These are phyloP conservation scores for Eospalax fontanierii DNA, from an alignment of 2,797 vertebrate genomes.

Conservation along the genomic window DNA sequence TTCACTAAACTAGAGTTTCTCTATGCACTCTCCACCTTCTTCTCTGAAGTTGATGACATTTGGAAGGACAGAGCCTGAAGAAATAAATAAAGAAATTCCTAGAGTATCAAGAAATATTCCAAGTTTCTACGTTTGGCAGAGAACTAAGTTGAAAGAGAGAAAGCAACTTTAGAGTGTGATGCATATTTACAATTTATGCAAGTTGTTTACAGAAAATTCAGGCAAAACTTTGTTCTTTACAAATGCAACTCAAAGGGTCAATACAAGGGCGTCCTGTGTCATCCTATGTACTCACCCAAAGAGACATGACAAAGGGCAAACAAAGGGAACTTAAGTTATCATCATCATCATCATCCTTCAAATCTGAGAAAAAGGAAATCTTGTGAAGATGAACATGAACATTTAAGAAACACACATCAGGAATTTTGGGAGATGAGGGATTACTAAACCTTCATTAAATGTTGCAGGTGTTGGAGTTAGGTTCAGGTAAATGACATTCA, in stretches of 20 bases:
- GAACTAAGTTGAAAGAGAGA: neutral
- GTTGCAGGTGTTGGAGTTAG: neutral
- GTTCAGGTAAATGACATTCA: neutral
- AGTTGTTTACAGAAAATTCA: neutral
- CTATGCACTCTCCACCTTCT: neutral
- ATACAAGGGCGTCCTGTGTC: neutral
- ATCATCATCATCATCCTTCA: neutral
- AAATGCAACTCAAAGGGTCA: neutral
- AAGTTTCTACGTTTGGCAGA: neutral
- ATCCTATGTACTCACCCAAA: neutral
- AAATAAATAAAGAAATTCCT: neutral
- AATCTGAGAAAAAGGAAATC: neutral
- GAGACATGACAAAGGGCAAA: neutral
- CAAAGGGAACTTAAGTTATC: neutral
- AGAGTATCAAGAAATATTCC: neutral
- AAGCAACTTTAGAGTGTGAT: neutral
- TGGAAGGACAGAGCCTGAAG: neutral
- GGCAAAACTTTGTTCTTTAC: neutral
- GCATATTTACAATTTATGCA: neutral
- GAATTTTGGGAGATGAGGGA: neutral
- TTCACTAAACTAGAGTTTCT: conserved; percentile 15
- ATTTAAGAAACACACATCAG: neutral
- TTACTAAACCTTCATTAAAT: neutral
- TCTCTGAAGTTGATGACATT: neutral
- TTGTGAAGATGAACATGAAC: neutral